Percentiles rank a stretch among this genome's conserved stretches.
Evolutionary conservation across 2,888 invertebrate genomes (phyloP).

Genomic region (Pandemis heparana): DNA sequence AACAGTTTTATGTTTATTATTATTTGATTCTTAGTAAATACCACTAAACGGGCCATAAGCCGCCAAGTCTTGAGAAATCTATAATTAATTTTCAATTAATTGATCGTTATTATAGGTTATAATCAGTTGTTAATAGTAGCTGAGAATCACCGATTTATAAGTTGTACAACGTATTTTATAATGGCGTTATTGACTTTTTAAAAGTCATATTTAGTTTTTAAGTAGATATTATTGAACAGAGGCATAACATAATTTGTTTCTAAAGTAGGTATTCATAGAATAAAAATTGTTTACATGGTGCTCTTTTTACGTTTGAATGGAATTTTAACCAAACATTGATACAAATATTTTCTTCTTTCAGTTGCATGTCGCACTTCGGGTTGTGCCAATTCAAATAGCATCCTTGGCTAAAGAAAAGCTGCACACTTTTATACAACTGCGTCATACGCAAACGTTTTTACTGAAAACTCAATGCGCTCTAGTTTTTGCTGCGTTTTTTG

Average conservation of each 20-base stretch:
- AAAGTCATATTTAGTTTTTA: constrained; percentile 41
- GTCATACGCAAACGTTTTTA: constrained; percentile 67
- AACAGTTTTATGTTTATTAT: constrained; percentile 56
- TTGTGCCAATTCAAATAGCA: neutral
- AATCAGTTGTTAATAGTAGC: constrained; percentile 46
- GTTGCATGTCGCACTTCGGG: neutral
- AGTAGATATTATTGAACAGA: neutral
- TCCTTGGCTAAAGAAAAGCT: constrained; percentile 65
- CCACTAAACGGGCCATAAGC: constrained; percentile 57
- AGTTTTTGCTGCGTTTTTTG: constrained; percentile 64
- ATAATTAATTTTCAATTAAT: constrained; percentile 61
- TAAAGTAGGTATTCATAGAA: neutral
- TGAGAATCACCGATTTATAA: constrained; percentile 52
- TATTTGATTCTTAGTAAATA: constrained; percentile 59
- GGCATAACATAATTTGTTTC: neutral
- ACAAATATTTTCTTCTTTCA: too few relatives aligned
- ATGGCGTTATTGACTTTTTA: constrained; percentile 51
- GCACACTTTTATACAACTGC: constrained; percentile 56
- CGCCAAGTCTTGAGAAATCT: constrained; percentile 46
- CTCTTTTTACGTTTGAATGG: neutral
- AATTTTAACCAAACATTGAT: too few relatives aligned
- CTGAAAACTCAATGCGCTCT: constrained; percentile 70
- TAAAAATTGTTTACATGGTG: neutral
- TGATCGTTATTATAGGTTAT: constrained; percentile 53
- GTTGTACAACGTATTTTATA: constrained; percentile 53